Evolutionary conservation across 2,888 invertebrate genomes (phyloP), one percentile per base, ranked within the genome.

Genomic region (Dascillus cervinus): DNA sequence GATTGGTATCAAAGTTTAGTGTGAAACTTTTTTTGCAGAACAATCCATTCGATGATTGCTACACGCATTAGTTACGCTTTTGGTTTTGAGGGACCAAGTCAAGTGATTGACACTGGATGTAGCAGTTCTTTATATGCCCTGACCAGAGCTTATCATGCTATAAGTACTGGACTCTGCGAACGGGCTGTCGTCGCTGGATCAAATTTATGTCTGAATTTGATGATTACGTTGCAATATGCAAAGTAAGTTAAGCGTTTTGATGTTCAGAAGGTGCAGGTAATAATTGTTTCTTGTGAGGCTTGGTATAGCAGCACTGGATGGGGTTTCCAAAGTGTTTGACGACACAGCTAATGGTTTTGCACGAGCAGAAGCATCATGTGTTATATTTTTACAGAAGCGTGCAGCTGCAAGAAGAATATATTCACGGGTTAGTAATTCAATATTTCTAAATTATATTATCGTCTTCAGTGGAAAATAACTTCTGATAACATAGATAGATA

Each of bases 241-340:
- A 71, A 79, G 79, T 77, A 62, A 58, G 47, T 28, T 12, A 9
- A 10, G 10, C 13, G 8, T 13, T n/a, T 4, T 2, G 10, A 26
- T 13, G 8, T 19, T 19, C 23, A 9, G 29, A 29, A 12, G 11
- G 14, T 26, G n/a, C n/a, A 13, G 3, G n/a, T 25, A n/a, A 4
- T 13, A 13, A 20, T n/a, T 12, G 3, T 4, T 2, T 13, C 22
- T 9, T 41, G 41, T 17, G 31, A 60, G 79, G 48, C 67, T 81
- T 60, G 84, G 84, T 34, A 84, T 86, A 52, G 62, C 96, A 3
- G 84, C 91, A 2, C 66, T 75, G 0, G 86, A 92, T 41, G 95
- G 96, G 0, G 73, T 73, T 28, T 95, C 94, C 64, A 88, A 89
- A 55, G 82, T 87, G 22, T 96, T 97, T 57, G 96, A 97, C 64